A percentile compares a stretch with the other conserved stretches of the same genome.
Evolutionary conservation across 2,888 invertebrate species (phyloP).

Genomic region (Ophion obscuratus): DNA sequence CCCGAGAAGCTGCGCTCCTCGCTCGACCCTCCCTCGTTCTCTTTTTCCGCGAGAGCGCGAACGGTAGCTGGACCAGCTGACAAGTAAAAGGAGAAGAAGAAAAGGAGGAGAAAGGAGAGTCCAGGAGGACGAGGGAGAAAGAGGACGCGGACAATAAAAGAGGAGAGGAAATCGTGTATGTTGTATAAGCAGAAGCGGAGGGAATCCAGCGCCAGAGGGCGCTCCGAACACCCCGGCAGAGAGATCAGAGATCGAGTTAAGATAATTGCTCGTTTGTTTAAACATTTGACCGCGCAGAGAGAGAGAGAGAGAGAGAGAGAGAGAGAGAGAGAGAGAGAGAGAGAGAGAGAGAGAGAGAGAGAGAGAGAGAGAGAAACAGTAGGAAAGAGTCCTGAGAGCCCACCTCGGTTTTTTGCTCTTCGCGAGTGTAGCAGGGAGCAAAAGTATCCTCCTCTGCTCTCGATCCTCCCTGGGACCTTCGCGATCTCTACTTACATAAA

Average conservation of each 20-base stretch:
- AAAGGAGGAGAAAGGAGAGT: conserved; percentile 26
- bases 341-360: conserved; percentile 38
- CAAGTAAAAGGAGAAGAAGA: conserved; percentile 49
- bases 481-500: conserved; percentile 16
- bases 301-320: conserved; percentile 26
- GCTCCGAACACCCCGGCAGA: conserved; percentile 70
- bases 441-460: conserved; percentile 45
- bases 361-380: conserved; percentile 16
- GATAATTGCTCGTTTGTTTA: conserved; percentile 84
- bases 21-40: conserved; percentile 17
- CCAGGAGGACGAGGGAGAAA: conserved; percentile 38
- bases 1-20: conserved; percentile 36
- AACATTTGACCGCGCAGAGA: conserved; percentile 78
- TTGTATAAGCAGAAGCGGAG: conserved; percentile 41
- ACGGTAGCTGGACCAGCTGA: conserved; percentile 61
- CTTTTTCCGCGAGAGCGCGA: conserved; percentile 37
- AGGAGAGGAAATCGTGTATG: conserved; percentile 64
- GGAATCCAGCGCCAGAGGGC: conserved; percentile 52
- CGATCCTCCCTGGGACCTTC: conserved; percentile 48
- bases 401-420: conserved; percentile 53
- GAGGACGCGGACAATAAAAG: conserved; percentile 56
- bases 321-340: conserved; percentile 36
- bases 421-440: conserved; percentile 25
- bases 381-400: conserved; percentile 45
- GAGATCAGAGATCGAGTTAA: conserved; percentile 82